Evolutionary conservation across 2,888 invertebrate species (phyloP), one percentile per base, ranked within the genome.

Genomic region (Idaea aversata): DNA sequence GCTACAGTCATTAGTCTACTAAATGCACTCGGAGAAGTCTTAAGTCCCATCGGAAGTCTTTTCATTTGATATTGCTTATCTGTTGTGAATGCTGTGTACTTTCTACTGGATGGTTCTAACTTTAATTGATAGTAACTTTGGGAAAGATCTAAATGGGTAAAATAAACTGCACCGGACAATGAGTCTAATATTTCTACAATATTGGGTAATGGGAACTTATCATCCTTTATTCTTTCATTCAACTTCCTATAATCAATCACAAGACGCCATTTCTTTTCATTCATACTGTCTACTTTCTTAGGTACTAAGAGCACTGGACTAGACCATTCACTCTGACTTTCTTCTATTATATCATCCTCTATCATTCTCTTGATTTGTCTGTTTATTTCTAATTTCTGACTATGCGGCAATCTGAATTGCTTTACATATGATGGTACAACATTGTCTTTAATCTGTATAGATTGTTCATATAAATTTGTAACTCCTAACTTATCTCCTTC

Each of bases 241-340:
- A 68, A 36, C 47, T 61, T 59, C 68, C 75, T 67, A 62, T 75
- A 73, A 61, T 81, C 78, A 64, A 76, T 63, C 62, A 76, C 75
- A 34, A 75, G 59, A 67, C 80, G 62, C 75, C 71, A 74, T 75
- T 77, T 72, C 59, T 63, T 57, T 66, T 67, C 61, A 63, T 3
- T 25, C 25, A 25, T 25, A 25, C 73, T 67, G 5, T 64, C 36
- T 60, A 5, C n/a, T 66, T 67, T 38, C 65, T 69, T 34, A 63
- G 69, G 15, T 10, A 69, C 65, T 57, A 69, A n/a, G 15, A 61
- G 61, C 61, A 63, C 60, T 57, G 68, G 68, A 34, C 65, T 61
- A 35, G 64, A 65, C 68, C 68, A 68, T 57, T 60, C 59, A 47
- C 65, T 65, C 38, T 63, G 59, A 34, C 59, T 35, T 15, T 16